A percentile compares a stretch with the other conserved stretches of the same genome.
phyloP scores from a whole-genome alignment of 2,888 invertebrate genomes.

The Campoletis raptor region DNA sequence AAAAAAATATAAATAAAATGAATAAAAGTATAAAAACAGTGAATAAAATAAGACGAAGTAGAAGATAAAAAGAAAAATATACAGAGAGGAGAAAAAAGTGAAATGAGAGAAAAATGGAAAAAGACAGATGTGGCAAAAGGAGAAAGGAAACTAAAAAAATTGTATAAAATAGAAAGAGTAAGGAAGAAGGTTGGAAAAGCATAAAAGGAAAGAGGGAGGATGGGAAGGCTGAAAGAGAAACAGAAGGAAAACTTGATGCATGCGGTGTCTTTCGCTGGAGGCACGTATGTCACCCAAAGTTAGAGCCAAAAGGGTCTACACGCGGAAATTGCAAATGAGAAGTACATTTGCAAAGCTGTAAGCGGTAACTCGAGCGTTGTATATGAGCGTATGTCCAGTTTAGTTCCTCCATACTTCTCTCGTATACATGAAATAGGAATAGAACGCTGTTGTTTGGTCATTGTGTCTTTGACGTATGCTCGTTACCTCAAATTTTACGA shows the following conservation, averaged over 20 bases:
- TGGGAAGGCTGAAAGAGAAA: conserved; percentile 6
- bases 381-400: conserved; percentile 33
- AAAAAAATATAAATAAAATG: background rate
- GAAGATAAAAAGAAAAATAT: background rate
- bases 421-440: background rate
- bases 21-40: background rate
- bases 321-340: conserved; percentile 69
- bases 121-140: background rate
- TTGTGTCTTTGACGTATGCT: conserved; percentile 38
- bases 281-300: conserved; percentile 55
- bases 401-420: conserved; percentile 26
- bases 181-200: background rate
- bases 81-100: background rate
- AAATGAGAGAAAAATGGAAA: background rate
- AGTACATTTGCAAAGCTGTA: conserved; percentile 50
- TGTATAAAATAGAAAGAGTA: background rate
- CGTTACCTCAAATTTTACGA: conserved; percentile 37
- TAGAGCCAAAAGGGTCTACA: conserved; percentile 46
- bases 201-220: background rate
- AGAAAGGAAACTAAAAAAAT: background rate
- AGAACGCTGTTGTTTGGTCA: background rate
- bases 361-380: conserved; percentile 50
- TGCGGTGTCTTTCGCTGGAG: conserved; percentile 9
- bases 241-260: conserved; percentile 12
- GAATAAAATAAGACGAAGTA: background rate